A percentile compares a stretch with the other conserved stretches of the same genome.
phyloP scores from a whole-genome alignment of 2,113 vertebrate genomes.

The Sialia sialis region DNA sequence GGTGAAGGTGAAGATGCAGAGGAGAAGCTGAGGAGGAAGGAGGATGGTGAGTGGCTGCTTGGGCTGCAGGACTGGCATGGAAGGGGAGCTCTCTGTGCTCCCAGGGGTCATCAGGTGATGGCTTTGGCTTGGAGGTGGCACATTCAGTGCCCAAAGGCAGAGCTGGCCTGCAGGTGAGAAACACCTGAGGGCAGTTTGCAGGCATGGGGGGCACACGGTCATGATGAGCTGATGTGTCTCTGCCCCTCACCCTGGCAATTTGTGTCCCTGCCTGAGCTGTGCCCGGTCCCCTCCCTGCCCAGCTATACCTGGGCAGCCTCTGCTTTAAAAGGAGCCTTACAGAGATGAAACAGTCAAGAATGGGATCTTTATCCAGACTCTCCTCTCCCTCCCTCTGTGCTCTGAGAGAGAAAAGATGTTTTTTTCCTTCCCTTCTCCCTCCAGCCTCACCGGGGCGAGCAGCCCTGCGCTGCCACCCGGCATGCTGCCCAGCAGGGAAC shows the following conservation, averaged over 20 bases:
- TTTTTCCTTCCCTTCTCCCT: slow-evolving; percentile 43
- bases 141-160: neutral
- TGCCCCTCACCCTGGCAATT: neutral
- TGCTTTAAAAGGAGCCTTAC: neutral
- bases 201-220: accelerated
- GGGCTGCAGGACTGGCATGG: accelerated
- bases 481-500: slow-evolving; percentile 46
- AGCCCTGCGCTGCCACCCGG: slow-evolving; percentile 14
- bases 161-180: neutral
- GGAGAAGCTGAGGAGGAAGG: slow-evolving; percentile 60
- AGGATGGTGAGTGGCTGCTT: neutral
- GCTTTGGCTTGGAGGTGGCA: neutral
- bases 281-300: neutral
- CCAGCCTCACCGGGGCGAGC: neutral
- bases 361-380: slow-evolving; percentile 27
- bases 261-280: neutral
- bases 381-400: slow-evolving; percentile 26
- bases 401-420: slow-evolving; percentile 36
- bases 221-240: accelerated
- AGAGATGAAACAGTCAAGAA: slow-evolving; percentile 23
- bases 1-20: slow-evolving; percentile 68
- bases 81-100: neutral
- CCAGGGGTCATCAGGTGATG: neutral
- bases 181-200: neutral
- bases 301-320: neutral